Conservation (phyloP, 2,113 vertebrate species). For the Oncorhynchus clarkii region DNA sequence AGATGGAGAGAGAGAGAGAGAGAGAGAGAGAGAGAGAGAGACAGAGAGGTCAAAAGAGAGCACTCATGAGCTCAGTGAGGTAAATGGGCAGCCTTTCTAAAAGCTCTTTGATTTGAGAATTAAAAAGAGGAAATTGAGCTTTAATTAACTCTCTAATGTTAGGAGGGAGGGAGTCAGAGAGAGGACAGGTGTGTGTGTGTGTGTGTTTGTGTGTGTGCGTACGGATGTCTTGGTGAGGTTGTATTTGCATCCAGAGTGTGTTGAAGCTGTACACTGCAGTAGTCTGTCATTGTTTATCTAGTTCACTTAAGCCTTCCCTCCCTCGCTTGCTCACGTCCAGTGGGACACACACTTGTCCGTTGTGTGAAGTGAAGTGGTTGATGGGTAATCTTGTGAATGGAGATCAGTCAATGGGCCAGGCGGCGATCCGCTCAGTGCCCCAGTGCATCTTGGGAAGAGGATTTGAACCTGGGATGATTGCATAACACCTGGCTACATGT, state of each 20-base stretch:
- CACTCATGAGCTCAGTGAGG: no score
- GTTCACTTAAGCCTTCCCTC: conserved; percentile 40
- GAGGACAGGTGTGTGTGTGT: conserved; percentile 15
- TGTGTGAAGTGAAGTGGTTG: conserved; percentile 49
- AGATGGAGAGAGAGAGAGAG: no score
- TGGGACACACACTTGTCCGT: conserved; percentile 31
- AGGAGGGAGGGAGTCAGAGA: neutral
- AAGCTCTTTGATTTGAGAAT: conserved; percentile 44
- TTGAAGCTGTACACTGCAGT: conserved; percentile 22
- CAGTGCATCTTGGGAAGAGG: conserved; percentile 61
- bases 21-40: neutral
- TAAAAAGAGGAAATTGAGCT: conserved; percentile 46
- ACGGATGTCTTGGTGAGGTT: neutral
- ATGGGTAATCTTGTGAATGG: conserved; percentile 68
- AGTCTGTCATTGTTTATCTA: conserved; percentile 26
- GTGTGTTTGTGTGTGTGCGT: conserved; percentile 4
- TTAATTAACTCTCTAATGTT: conserved; percentile 50
- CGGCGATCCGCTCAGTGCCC: conserved; percentile 31
- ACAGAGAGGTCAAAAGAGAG: neutral
- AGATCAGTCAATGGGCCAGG: conserved; percentile 64
- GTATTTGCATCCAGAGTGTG: neutral
- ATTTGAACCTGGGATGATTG: conserved; percentile 44
- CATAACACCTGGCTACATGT: conserved; percentile 50
- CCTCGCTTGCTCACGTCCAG: conserved; percentile 16
- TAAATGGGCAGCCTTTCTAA: neutral